Conservation (phyloP, 2,888 invertebrate species). For the Synanthedon andrenaeformis region DNA sequence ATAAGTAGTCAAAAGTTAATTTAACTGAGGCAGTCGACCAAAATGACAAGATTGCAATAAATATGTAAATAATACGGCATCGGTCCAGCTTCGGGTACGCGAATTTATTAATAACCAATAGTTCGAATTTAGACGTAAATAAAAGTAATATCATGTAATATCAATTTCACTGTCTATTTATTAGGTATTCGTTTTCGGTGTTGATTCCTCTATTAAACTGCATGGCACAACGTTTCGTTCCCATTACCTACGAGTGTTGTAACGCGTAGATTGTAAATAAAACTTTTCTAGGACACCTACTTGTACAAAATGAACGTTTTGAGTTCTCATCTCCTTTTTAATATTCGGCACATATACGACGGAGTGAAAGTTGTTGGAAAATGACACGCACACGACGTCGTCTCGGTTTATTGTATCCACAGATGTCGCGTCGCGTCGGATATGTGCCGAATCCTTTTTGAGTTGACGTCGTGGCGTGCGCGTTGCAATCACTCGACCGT, state of each 20-base stretch:
- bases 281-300: not conserved
- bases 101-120: conserved; percentile 49
- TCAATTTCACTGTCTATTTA: conserved; percentile 70
- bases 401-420: no score
- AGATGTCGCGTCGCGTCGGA: no score
- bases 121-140: conserved; percentile 59
- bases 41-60: conserved; percentile 57
- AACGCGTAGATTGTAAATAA: not conserved
- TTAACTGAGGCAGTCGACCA: conserved; percentile 23
- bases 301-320: no score
- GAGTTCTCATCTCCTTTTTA: no score
- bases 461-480: not conserved
- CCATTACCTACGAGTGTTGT: conserved; percentile 30
- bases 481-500: not conserved
- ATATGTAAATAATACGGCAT: conserved; percentile 59
- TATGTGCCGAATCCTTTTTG: no score
- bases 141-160: conserved; percentile 58
- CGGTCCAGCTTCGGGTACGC: conserved; percentile 52
- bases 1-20: not conserved
- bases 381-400: no score
- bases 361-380: no score
- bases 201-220: conserved; percentile 60
- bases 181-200: conserved; percentile 66
- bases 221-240: conserved; percentile 41
- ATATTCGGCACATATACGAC: no score